Conservation (phyloP, 2,797 vertebrate genomes). For the Dermochelys coriacea region DNA sequence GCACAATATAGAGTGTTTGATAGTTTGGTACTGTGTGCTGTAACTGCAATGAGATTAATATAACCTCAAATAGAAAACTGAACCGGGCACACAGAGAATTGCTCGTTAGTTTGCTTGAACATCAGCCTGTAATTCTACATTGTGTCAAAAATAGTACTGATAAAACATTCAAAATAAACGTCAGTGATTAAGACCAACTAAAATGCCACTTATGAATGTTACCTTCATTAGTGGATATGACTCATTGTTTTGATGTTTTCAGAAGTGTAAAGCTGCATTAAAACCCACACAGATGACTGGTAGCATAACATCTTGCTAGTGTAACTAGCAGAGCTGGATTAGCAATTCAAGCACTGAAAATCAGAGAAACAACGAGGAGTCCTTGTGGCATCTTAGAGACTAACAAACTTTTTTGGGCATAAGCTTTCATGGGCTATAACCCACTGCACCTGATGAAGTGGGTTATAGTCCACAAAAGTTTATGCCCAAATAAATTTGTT, state of each 20-base stretch:
- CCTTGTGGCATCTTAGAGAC: no score
- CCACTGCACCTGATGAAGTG: no score
- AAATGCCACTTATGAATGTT: background rate
- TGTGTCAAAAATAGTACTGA: background rate
- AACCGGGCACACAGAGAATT: background rate
- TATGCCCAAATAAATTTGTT: no score
- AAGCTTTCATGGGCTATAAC: no score
- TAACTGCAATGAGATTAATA: slow-evolving; percentile 10
- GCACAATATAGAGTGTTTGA: background rate
- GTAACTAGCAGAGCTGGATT: background rate
- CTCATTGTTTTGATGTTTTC: background rate
- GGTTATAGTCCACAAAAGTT: no score
- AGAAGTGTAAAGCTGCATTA: background rate
- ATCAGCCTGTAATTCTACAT: background rate
- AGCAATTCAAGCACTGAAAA: fast-evolving
- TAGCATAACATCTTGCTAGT: background rate
- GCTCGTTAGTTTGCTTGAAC: background rate
- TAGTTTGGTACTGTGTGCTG: background rate
- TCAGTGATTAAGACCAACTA: background rate
- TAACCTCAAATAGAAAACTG: background rate
- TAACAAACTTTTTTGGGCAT: no score
- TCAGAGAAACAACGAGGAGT: background rate
- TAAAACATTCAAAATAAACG: background rate
- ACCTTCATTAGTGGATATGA: fast-evolving
- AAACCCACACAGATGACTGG: background rate